These are phyloP conservation scores for Drosophila sproati DNA, from an alignment of 1,140 invertebrate genomes.

Conservation along the genomic window DNA sequence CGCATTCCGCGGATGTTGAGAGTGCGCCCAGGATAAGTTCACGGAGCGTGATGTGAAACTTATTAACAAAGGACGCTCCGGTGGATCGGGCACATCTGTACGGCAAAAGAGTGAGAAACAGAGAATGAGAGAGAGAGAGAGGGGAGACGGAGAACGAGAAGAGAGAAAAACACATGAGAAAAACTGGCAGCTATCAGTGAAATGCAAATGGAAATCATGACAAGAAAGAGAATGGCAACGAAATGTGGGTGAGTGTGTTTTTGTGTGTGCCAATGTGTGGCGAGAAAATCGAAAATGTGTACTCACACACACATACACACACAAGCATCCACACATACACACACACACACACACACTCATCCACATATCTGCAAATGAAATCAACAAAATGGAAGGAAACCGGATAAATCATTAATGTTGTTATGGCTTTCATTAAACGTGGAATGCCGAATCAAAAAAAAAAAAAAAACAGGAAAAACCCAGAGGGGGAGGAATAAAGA, in stretches of 20 bases:
- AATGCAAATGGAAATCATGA: constrained; percentile 71
- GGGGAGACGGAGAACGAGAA: not conserved
- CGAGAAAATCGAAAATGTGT: constrained; percentile 30
- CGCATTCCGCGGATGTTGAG: constrained; percentile 89
- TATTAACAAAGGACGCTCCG: constrained; percentile 89
- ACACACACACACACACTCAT: constrained; percentile 12
- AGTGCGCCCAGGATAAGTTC: constrained; percentile 91
- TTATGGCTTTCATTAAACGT: constrained; percentile 57
- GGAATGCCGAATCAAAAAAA: constrained; percentile 23
- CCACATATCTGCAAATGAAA: constrained; percentile 63
- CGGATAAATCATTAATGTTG: constrained; percentile 75
- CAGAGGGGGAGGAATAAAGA: constrained; percentile 1
- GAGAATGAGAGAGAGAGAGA: constrained; percentile 9
- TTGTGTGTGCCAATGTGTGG: constrained; percentile 4
- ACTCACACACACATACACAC: constrained; percentile 17
- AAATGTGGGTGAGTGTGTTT: constrained; percentile 2
- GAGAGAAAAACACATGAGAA: constrained; percentile 38
- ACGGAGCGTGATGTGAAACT: constrained; percentile 90
- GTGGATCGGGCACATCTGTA: constrained; percentile 89
- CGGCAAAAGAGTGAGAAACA: constrained; percentile 47
- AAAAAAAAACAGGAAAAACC: not conserved
- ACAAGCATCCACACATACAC: constrained; percentile 34
- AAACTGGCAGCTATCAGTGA: constrained; percentile 63
- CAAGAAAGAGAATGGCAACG: constrained; percentile 35
- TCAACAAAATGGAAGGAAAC: constrained; percentile 60